Evolutionary conservation across 2,113 vertebrate genomes (phyloP).

Genomic region (Psilopsiagon aymara): DNA sequence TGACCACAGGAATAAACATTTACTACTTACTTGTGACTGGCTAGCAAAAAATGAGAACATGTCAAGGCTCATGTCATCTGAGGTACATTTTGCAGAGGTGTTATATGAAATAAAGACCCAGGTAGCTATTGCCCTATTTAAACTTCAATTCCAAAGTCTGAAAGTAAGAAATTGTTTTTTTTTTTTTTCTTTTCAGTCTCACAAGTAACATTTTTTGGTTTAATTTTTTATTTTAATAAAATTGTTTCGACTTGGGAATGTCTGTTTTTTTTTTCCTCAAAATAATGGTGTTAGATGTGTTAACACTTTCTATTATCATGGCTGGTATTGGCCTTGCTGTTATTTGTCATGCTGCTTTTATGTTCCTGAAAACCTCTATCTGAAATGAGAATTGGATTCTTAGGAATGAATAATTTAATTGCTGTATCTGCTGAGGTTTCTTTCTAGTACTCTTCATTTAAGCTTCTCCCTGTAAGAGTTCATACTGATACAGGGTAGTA

Average conservation of each 20-base stretch:
- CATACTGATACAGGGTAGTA: background rate
- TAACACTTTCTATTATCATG: background rate
- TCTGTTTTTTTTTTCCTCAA: background rate
- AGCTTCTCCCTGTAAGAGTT: background rate
- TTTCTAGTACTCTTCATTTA: background rate
- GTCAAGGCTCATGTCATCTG: background rate
- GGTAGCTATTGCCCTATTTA: background rate
- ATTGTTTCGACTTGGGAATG: background rate
- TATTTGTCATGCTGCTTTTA: background rate
- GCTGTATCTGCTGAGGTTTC: background rate
- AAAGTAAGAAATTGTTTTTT: background rate
- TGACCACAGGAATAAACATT: background rate
- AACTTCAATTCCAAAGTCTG: background rate
- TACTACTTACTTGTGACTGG: background rate
- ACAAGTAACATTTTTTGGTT: background rate
- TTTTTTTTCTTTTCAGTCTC: background rate
- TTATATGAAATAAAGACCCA: background rate
- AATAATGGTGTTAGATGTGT: background rate
- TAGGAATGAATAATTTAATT: background rate
- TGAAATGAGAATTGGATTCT: background rate
- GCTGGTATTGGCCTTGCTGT: background rate
- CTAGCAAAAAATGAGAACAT: background rate
- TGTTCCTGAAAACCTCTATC: background rate
- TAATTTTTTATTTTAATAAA: background rate
- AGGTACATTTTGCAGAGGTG: background rate